These are phyloP conservation scores for Thelaira solivaga DNA, from an alignment of 2,888 invertebrate genomes.

Conservation along the genomic window DNA sequence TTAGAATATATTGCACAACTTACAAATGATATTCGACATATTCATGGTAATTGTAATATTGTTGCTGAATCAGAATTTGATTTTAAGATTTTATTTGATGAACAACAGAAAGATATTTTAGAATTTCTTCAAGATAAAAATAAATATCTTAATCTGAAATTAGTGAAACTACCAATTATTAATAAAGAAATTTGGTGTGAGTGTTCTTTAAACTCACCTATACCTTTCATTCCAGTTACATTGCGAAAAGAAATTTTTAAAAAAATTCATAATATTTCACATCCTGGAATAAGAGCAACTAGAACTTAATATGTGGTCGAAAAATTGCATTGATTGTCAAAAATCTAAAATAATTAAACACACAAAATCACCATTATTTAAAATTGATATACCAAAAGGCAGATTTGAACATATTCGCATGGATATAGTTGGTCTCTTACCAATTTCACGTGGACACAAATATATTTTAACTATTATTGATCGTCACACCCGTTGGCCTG, in stretches of 20 bases:
- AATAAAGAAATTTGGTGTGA: too few relatives aligned
- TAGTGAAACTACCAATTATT: too few relatives aligned
- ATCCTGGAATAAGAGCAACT: background rate
- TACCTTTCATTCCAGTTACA: too few relatives aligned
- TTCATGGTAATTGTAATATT: background rate
- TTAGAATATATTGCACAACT: background rate
- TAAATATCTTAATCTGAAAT: too few relatives aligned
- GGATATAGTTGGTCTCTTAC: constrained; percentile 71
- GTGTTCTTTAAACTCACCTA: too few relatives aligned
- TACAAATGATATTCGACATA: background rate
- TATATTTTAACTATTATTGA: constrained; percentile 68
- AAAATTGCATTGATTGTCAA: background rate
- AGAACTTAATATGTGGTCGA: background rate
- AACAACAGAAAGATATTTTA: too few relatives aligned
- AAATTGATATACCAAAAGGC: constrained; percentile 8
- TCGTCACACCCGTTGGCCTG: too few relatives aligned
- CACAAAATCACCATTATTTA: background rate
- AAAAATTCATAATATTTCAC: background rate
- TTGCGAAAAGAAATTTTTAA: too few relatives aligned
- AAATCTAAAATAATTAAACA: background rate
- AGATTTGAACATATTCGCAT: constrained; percentile 70
- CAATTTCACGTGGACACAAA: constrained; percentile 53
- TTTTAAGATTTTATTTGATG: too few relatives aligned
- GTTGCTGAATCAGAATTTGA: too few relatives aligned
- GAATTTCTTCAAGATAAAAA: too few relatives aligned